These are phyloP conservation scores for Rhinella marina DNA, from an alignment of 2,797 vertebrate species.

Conservation along the genomic window DNA sequence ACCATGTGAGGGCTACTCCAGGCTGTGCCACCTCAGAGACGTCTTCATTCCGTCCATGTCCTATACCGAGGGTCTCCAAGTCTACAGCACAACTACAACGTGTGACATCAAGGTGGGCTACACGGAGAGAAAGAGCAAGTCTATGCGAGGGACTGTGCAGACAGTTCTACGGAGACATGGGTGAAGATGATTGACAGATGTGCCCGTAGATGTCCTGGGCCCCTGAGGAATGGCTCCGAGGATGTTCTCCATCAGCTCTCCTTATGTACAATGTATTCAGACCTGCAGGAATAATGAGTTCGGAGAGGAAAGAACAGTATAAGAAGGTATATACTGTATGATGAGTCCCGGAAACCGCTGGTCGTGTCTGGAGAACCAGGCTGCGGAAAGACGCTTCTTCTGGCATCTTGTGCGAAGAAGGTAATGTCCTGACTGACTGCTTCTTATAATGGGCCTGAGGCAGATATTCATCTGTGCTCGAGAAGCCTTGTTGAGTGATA, in stretches of 20 bases:
- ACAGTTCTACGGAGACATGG: conserved; percentile 76
- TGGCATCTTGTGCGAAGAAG: conserved; percentile 78
- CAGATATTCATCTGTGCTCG: too few species aligned
- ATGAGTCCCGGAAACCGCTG: conserved; percentile 69
- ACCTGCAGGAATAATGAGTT: conserved; percentile 71
- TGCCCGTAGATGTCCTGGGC: neutral
- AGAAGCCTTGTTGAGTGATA: too few species aligned
- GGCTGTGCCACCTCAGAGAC: conserved; percentile 73
- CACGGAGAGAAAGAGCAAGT: conserved; percentile 69
- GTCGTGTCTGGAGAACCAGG: conserved; percentile 77
- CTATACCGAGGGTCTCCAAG: conserved; percentile 67
- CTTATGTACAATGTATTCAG: conserved; percentile 69
- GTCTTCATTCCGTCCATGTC: conserved; percentile 74
- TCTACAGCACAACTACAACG: conserved; percentile 73
- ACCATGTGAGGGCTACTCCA: conserved; percentile 18
- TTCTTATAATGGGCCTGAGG: too few species aligned
- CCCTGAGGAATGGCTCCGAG: conserved; percentile 57
- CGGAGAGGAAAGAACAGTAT: conserved; percentile 72
- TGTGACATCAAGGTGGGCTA: conserved; percentile 71
- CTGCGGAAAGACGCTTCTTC: conserved; percentile 79
- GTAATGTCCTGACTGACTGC: conserved; percentile 62
- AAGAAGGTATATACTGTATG: conserved; percentile 72
- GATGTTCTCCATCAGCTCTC: conserved; percentile 70
- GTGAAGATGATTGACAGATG: conserved; percentile 66
- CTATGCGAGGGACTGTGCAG: conserved; percentile 74